Base-by-base conservation (phyloP, 2,888 invertebrate species). In the Pandemis corylana region DNA sequence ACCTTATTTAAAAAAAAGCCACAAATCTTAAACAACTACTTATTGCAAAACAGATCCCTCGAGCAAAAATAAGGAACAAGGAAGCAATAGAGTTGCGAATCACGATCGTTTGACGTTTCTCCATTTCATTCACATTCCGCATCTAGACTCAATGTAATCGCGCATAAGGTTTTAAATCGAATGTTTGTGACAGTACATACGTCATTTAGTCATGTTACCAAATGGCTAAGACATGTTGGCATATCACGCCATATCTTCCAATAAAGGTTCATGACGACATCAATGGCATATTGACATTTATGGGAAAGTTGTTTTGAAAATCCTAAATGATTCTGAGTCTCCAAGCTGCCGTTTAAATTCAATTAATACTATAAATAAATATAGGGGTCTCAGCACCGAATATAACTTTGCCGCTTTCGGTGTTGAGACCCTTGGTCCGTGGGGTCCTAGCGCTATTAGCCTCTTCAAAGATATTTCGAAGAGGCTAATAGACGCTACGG, bases 241-340 rank as follows among this genome's bases (percentile, higher is more conserved):
- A 81, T 83, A 80, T 84, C 83, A 83, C 83, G 84, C 82, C 75
- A 72, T 76, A 78, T 77, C 72, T 77, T 69, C 12, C 61, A 9
- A 72, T 71, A 74, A 76, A 64, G 73, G 69, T 74, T 71, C 53
- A 62, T 71, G 75, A 67, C 71, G 73, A 74, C 76, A 73, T 46
- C 71, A 68, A 68, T 71, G 75, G 71, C 75, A 75, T 75, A 66
- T 66, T 71, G 71, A 71, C 66, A 71, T 75, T 67, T 63, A n/a
- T 53, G 70, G 36, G 71, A 71, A 67, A 71, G 70, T 67, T 67
- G 62, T 66, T 64, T 69, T 44, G 28, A 36, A 20, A 67, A 41
- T 66, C 13, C 9, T 51, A 10, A 36, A 15, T 10, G 10, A 59
- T 56, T 46, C 13, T 12, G 28, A 28, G 5, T 59, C 20, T 56